A percentile compares a stretch with the other conserved stretches of the same genome.
Conservation (phyloP, 2,888 invertebrate species). For the Esperia sulphurella region DNA sequence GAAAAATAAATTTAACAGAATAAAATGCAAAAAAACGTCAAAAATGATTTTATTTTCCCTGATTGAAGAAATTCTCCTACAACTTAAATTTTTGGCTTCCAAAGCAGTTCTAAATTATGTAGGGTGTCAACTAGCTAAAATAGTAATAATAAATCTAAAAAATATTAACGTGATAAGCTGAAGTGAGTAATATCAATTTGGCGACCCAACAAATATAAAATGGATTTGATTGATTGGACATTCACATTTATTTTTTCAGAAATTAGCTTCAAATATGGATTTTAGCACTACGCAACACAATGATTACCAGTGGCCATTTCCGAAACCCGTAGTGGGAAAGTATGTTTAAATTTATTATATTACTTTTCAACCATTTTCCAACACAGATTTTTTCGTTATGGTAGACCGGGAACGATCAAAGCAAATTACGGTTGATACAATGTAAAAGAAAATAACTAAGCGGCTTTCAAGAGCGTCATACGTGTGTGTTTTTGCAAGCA, state of each 20-base stretch:
- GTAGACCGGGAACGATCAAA: no score
- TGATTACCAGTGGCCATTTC: conserved; percentile 81
- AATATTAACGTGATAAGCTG: conserved; percentile 57
- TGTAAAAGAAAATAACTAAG: no score
- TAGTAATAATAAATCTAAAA: conserved; percentile 67
- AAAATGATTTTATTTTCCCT: conserved; percentile 77
- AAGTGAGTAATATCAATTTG: no score
- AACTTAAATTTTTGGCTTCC: conserved; percentile 68
- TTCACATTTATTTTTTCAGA: not conserved
- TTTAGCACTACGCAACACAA: conserved; percentile 68
- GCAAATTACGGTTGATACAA: no score
- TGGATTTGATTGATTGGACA: no score
- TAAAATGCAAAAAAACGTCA: conserved; percentile 56
- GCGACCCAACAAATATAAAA: no score
- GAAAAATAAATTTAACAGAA: conserved; percentile 9
- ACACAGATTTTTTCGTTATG: no score
- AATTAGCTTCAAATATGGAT: conserved; percentile 44
- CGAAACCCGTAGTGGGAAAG: conserved; percentile 77
- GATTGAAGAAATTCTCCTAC: conserved; percentile 66
- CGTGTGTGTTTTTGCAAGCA: no score
- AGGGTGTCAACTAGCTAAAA: conserved; percentile 70
- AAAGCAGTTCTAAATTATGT: conserved; percentile 75
- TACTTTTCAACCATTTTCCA: no score
- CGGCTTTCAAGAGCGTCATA: no score
- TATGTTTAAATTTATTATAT: no score